Base-by-base conservation (phyloP, 1,140 invertebrate genomes). In the Drosophila guanche region DNA sequence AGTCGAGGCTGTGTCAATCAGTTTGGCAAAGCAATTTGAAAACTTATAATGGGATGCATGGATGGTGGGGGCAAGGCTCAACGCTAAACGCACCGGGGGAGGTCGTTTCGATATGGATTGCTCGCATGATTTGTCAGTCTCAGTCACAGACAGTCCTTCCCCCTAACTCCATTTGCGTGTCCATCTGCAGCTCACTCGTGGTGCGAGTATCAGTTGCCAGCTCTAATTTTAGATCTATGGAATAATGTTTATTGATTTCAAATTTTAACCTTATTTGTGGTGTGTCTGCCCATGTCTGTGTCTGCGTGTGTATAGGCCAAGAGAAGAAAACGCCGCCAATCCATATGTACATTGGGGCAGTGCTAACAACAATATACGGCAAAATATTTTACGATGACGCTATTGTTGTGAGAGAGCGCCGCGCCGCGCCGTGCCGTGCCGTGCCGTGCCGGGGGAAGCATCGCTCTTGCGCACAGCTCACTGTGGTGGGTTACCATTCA, bases 221-320 rank as follows among this genome's bases (percentile, higher is more conserved):
- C 60, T 74, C 84, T 88, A 88, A 83, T 83, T 88, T 88, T 88
- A 88, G 83, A 83, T 79, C 75, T 76, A 71, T 83, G 74, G 63
- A 83, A 88, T 88, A 83, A 88, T 78, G 83, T 88, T 88, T 88
- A 88, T 88, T 89, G 83, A 88, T 88, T 88, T 88, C 79, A 88
- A 88, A 83, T 88, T 84, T 89, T 83, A 88, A 88, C 84, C 83
- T 86, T 86, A 88, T 86, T 86, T 83, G 65, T 86, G 75, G 71
- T 74, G 61, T 69, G 63, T 33, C 7, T 8, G 25, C 52, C 65
- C 59, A 37, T 23, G 43, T 37, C 47, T 27, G 16, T 8, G 7
- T 29, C 20, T 43, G 42, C 33, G 27, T 23, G 46, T 14, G 22
- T 61, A 55, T 55, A 65, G 29, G 10, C 10, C 33, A 20, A 48